Percentiles rank a stretch among this genome's conserved stretches.
These are phyloP conservation scores for Eilema caniola DNA, from an alignment of 2,888 invertebrate species.

Conservation along the genomic window DNA sequence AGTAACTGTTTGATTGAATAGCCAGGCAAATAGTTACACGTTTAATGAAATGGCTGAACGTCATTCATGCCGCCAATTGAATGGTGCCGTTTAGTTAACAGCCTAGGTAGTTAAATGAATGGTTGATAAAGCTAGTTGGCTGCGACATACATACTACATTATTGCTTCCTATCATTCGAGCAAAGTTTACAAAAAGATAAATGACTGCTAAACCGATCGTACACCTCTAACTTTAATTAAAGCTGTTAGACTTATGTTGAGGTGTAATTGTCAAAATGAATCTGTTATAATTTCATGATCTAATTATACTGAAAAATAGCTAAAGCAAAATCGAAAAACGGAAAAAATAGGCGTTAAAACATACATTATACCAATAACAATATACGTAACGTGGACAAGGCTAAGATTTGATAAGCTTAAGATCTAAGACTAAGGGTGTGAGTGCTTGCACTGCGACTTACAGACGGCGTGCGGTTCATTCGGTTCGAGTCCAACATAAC, in stretches of 20 bases:
- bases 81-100: too few species aligned
- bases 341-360: not conserved
- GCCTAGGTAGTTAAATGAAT: too few species aligned
- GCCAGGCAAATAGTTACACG: too few species aligned
- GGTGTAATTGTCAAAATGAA: not conserved
- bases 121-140: too few species aligned
- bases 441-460: too few species aligned
- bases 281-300: not conserved
- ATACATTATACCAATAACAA: not conserved
- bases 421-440: not conserved
- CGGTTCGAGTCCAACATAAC: too few species aligned
- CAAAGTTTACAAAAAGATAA: not conserved
- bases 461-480: too few species aligned
- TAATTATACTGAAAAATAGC: not conserved
- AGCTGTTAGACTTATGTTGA: not conserved
- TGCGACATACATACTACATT: too few species aligned
- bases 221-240: not conserved
- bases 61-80: too few species aligned
- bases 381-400: not conserved
- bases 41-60: too few species aligned
- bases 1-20: too few species aligned
- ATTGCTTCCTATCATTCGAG: conserved; percentile 4
- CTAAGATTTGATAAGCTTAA: too few species aligned
- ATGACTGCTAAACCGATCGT: not conserved
- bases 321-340: not conserved